These are phyloP conservation scores for Drosophila parabipectinata DNA, from an alignment of 1,140 invertebrate species.

Conservation along the genomic window DNA sequence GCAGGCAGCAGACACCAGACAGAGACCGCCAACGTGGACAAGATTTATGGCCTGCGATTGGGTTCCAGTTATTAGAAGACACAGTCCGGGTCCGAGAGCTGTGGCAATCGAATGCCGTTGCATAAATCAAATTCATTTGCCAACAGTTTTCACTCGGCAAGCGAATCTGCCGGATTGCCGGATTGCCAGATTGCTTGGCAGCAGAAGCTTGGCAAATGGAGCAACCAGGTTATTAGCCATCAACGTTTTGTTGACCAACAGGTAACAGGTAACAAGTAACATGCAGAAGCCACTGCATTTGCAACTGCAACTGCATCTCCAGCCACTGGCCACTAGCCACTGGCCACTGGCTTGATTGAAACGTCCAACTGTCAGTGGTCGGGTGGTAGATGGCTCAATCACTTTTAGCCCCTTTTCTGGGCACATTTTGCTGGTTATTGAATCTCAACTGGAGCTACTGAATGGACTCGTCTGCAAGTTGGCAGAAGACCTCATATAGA, in stretches of 20 bases:
- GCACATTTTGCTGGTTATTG: constrained; percentile 9
- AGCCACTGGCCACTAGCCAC: constrained; percentile 20
- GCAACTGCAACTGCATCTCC: constrained; percentile 2
- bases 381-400: constrained; percentile 6
- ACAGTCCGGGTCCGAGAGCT: constrained; percentile 16
- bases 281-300: constrained; percentile 32
- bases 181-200: constrained; percentile 8
- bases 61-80: constrained; percentile 70
- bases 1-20: not conserved
- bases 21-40: constrained; percentile 71
- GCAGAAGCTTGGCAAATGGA: constrained; percentile 51
- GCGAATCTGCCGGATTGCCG: constrained; percentile 6
- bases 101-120: constrained; percentile 60
- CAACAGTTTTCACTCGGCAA: constrained; percentile 37
- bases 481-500: not conserved
- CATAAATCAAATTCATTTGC: constrained; percentile 79
- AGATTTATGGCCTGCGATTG: constrained; percentile 66
- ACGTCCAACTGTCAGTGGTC: constrained; percentile 48
- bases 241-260: constrained; percentile 33
- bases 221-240: constrained; percentile 74
- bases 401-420: constrained; percentile 6
- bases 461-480: constrained; percentile 4
- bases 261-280: constrained; percentile 34
- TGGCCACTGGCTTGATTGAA: constrained; percentile 57
- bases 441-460: constrained; percentile 4